Percentiles rank a stretch among this genome's conserved stretches.
Conservation (phyloP, 2,888 invertebrate species). For the Trissolcus brochymenae region DNA sequence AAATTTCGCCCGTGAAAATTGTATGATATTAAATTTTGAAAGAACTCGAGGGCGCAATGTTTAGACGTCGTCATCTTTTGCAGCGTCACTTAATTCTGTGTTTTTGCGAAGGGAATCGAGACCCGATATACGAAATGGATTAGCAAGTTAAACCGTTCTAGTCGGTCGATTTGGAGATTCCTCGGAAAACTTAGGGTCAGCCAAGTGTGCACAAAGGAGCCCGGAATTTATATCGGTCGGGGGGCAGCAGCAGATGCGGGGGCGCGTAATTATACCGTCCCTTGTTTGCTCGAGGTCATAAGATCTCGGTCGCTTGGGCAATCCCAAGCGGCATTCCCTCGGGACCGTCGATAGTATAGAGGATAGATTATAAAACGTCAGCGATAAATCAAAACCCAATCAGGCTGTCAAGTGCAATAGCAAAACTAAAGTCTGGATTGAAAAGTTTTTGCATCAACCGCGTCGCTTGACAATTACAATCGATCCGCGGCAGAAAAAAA, state of each 20-base stretch:
- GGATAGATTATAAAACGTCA: not conserved
- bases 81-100: no score
- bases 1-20: no score
- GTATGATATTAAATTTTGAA: no score
- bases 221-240: constrained; percentile 28
- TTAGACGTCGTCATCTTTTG: no score
- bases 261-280: constrained; percentile 72
- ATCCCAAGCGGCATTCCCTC: constrained; percentile 69
- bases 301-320: constrained; percentile 60
- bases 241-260: constrained; percentile 68
- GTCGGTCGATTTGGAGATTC: constrained; percentile 8
- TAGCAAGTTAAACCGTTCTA: constrained; percentile 9
- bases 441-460: constrained; percentile 16
- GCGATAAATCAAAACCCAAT: constrained; percentile 35
- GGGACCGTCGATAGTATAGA: constrained; percentile 51
- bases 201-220: constrained; percentile 16
- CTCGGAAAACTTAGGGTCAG: constrained; percentile 14
- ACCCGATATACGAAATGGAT: no score
- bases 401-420: constrained; percentile 9
- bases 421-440: constrained; percentile 15
- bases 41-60: no score
- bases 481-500: constrained; percentile 16
- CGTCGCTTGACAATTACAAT: constrained; percentile 9
- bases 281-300: constrained; percentile 62
- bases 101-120: no score